phyloP scores from a whole-genome alignment of 2,797 vertebrate genomes.

The Spondyliosoma cantharus region DNA sequence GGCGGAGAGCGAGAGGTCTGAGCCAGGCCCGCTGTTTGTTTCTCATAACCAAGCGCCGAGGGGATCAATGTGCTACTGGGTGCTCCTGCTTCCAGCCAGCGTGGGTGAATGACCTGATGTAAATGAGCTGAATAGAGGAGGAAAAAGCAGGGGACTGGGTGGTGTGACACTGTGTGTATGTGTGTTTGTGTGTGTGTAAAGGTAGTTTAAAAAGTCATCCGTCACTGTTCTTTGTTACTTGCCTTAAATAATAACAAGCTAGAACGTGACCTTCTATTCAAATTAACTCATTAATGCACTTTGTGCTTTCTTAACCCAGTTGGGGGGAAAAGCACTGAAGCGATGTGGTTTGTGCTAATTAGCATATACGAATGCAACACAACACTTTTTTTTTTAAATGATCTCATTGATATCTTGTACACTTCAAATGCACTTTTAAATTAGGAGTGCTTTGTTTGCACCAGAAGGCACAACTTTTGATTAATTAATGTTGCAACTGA shows the following conservation, averaged over 20 bases:
- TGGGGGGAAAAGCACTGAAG: neutral
- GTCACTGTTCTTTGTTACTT: neutral
- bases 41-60: slow-evolving; percentile 34
- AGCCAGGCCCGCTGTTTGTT: slow-evolving; percentile 59
- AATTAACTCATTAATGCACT: neutral
- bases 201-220: slow-evolving; percentile 32
- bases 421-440: neutral
- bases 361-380: neutral
- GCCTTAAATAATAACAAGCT: neutral
- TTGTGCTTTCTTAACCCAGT: neutral
- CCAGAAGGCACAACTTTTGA: too few relatives aligned
- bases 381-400: neutral
- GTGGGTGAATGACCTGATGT: slow-evolving; percentile 58
- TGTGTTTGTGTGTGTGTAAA: slow-evolving; percentile 15
- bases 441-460: neutral
- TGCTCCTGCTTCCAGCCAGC: slow-evolving; percentile 30
- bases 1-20: slow-evolving; percentile 35
- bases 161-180: neutral
- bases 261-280: slow-evolving; percentile 19
- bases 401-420: neutral
- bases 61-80: slow-evolving; percentile 24
- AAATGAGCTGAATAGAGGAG: slow-evolving; percentile 35
- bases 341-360: neutral
- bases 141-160: neutral
- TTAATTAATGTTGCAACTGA: too few relatives aligned